Evolutionary conservation across 2,797 vertebrate genomes (phyloP).

Genomic region (Poecilia picta): DNA sequence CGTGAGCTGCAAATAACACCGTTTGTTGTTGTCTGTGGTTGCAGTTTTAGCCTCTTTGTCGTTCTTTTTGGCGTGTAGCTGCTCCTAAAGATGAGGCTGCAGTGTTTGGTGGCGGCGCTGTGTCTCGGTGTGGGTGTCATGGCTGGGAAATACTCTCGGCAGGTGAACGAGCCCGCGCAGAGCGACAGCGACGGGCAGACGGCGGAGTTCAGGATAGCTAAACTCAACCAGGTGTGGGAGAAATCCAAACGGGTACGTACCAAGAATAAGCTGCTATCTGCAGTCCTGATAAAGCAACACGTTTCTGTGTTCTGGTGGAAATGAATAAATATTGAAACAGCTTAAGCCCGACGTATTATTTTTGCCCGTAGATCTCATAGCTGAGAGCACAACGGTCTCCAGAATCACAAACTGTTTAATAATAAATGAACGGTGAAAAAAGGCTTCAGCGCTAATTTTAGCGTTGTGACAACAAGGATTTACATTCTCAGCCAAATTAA

Average conservation of each 20-base stretch:
- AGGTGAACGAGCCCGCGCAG: slow-evolving; percentile 83
- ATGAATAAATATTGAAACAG: neutral
- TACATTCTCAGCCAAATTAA: neutral
- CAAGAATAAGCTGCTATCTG: neutral
- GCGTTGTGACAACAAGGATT: no score
- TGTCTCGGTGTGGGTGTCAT: slow-evolving; percentile 64
- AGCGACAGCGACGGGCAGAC: slow-evolving; percentile 55
- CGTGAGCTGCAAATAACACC: slow-evolving; percentile 13
- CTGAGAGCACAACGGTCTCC: neutral
- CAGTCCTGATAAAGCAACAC: neutral
- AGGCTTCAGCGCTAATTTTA: no score
- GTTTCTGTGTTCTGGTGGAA: neutral
- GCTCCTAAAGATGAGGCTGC: slow-evolving; percentile 52
- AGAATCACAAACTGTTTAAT: no score
- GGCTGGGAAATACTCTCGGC: slow-evolving; percentile 88
- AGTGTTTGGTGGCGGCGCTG: slow-evolving; percentile 49
- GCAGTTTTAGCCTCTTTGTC: no score
- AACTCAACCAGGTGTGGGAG: slow-evolving; percentile 93
- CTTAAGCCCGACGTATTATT: neutral
- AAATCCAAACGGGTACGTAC: slow-evolving; percentile 90
- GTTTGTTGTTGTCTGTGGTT: rapidly evolving
- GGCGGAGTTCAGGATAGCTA: slow-evolving; percentile 90
- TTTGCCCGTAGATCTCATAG: neutral
- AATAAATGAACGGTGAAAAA: no score
- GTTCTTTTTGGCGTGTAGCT: neutral